Conservation (phyloP, 2,888 invertebrate species). For the Neocrepidodera transversa region DNA sequence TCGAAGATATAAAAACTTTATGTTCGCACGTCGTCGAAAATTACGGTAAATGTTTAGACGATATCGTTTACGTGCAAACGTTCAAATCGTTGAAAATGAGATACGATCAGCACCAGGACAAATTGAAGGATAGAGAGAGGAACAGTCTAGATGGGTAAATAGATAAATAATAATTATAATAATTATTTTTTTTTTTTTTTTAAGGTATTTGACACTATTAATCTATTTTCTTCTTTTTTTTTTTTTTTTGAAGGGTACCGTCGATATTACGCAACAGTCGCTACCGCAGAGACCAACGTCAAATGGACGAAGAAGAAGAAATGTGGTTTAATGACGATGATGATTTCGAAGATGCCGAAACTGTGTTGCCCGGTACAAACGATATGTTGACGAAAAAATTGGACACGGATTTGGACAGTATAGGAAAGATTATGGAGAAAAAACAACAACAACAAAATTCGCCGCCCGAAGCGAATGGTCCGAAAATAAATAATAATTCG, state of each 20-base stretch:
- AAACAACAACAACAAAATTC: conserved; percentile 11
- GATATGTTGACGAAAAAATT: conserved; percentile 66
- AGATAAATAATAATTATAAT: no score
- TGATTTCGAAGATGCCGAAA: conserved; percentile 83
- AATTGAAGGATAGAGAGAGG: conserved; percentile 85
- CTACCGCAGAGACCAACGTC: conserved; percentile 90
- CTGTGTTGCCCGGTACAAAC: conserved; percentile 63
- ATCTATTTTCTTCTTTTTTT: background rate
- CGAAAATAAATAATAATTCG: conserved; percentile 54
- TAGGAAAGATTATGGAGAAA: conserved; percentile 54
- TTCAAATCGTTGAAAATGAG: conserved; percentile 90
- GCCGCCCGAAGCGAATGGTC: conserved; percentile 52
- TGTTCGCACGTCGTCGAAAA: conserved; percentile 95
- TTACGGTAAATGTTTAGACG: conserved; percentile 92
- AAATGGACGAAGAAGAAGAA: conserved; percentile 96
- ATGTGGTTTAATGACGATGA: conserved; percentile 99
- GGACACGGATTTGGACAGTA: conserved; percentile 67
- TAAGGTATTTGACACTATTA: background rate
- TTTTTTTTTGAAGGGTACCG: conserved; percentile 67
- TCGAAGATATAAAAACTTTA: conserved; percentile 89
- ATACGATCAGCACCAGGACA: conserved; percentile 92
- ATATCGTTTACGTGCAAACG: conserved; percentile 97
- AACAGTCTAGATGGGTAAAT: conserved; percentile 65
- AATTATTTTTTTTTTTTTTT: background rate
- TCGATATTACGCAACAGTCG: conserved; percentile 81